These are phyloP conservation scores for Sinelater perroti DNA, from an alignment of 2,888 invertebrate species.

Conservation along the genomic window DNA sequence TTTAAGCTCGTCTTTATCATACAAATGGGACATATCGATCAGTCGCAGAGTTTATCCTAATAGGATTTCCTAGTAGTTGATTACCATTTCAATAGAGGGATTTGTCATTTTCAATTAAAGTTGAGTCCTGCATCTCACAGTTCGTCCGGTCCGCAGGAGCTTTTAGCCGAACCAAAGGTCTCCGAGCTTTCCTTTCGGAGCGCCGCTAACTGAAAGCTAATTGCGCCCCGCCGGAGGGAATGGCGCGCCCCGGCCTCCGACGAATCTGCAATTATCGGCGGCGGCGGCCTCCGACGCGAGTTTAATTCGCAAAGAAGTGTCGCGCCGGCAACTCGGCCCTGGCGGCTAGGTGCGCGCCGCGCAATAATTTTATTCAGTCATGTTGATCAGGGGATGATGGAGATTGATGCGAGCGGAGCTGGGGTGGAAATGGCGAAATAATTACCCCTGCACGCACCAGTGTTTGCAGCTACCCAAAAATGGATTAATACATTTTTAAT, in stretches of 20 bases:
- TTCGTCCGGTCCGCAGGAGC: slow-evolving; percentile 39
- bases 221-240: slow-evolving; percentile 9
- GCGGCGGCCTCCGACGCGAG: no score
- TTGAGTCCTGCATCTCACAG: slow-evolving; percentile 61
- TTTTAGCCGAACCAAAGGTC: slow-evolving; percentile 43
- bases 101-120: slow-evolving; percentile 65
- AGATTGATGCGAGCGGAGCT: slow-evolving; percentile 56
- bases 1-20: slow-evolving; percentile 50
- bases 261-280: no score
- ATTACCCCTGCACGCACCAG: slow-evolving; percentile 57
- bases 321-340: no score
- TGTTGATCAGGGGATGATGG: slow-evolving; percentile 60
- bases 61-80: slow-evolving; percentile 65
- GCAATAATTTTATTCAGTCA: slow-evolving; percentile 38
- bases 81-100: slow-evolving; percentile 65
- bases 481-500: slow-evolving; percentile 63
- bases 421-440: slow-evolving; percentile 62
- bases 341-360: no score
- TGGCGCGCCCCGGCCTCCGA: no score
- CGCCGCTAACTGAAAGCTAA: slow-evolving; percentile 34
- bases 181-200: slow-evolving; percentile 32
- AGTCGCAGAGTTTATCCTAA: slow-evolving; percentile 63
- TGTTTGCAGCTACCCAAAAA: slow-evolving; percentile 58
- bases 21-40: slow-evolving; percentile 56
- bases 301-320: no score